These are phyloP conservation scores for Pseudococcus longispinus DNA, from an alignment of 2,888 invertebrate genomes.

Conservation along the genomic window DNA sequence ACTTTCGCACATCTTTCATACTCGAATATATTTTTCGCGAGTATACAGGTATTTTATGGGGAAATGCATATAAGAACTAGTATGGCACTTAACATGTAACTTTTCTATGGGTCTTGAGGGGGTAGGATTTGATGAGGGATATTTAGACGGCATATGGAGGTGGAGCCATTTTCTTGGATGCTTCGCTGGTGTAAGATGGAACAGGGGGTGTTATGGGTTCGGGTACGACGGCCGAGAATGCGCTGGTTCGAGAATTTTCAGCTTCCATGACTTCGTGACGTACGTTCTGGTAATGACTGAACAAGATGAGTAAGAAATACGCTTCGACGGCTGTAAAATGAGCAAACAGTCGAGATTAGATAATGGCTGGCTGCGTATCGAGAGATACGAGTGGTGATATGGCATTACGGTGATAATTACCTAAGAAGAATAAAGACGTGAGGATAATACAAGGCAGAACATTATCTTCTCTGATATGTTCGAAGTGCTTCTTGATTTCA, in stretches of 20 bases:
- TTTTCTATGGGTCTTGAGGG: not conserved
- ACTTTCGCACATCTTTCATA: not conserved
- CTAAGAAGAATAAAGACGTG: conserved; percentile 21
- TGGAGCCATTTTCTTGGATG: conserved; percentile 43
- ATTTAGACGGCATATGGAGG: conserved; percentile 52
- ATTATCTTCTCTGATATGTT: conserved; percentile 9
- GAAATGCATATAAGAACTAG: conserved; percentile 12
- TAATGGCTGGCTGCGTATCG: not conserved
- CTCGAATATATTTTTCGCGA: not conserved
- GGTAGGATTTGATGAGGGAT: not conserved
- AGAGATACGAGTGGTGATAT: not conserved
- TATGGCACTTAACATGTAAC: conserved; percentile 34
- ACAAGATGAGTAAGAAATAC: conserved; percentile 46
- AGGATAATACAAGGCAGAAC: conserved; percentile 37
- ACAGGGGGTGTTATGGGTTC: not conserved
- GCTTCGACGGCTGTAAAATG: conserved; percentile 45
- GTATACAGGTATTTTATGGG: not conserved
- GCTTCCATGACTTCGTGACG: conserved; percentile 35
- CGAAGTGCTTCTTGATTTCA: conserved; percentile 37
- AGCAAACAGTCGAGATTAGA: not conserved
- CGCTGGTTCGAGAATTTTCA: not conserved
- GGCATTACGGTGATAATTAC: conserved; percentile 9
- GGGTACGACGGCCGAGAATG: not conserved
- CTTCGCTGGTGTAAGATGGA: conserved; percentile 28
- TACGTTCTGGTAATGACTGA: conserved; percentile 50